Evolutionary conservation across 2,797 vertebrate species (phyloP).

Genomic region (Macroramphosus scolopax): DNA sequence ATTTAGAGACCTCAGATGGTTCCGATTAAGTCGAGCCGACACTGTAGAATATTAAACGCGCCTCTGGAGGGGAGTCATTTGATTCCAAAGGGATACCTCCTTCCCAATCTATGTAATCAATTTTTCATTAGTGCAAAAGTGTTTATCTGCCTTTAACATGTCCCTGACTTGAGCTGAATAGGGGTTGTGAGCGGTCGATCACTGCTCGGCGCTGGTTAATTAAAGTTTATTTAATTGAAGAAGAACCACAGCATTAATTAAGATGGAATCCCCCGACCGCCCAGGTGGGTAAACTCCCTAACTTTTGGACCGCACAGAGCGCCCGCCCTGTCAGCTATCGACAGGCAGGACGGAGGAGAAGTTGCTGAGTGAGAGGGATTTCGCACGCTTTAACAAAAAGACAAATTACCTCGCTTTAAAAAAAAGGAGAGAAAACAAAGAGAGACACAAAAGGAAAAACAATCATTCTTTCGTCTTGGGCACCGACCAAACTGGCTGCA

Average conservation of each 20-base stretch:
- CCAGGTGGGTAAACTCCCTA: conserved; percentile 69
- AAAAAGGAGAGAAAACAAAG: conserved; percentile 32
- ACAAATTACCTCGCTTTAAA: conserved; percentile 38
- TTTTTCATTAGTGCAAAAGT: conserved; percentile 98
- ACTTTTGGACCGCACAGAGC: conserved; percentile 56
- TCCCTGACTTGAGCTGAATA: conserved; percentile 86
- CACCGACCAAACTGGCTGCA: conserved; percentile 21
- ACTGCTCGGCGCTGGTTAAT: conserved; percentile 94
- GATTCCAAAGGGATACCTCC: conserved; percentile 70
- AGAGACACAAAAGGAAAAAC: conserved; percentile 38
- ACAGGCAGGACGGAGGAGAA: conserved; percentile 38
- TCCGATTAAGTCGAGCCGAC: conserved; percentile 86
- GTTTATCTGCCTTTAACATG: conserved; percentile 98
- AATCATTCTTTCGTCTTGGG: conserved; percentile 31
- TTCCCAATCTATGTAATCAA: conserved; percentile 94
- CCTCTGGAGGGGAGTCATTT: conserved; percentile 72
- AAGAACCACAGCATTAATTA: conserved; percentile 92
- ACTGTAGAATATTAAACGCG: conserved; percentile 80
- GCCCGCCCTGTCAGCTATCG: conserved; percentile 39
- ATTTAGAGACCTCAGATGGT: conserved; percentile 83
- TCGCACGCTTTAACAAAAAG: conserved; percentile 29
- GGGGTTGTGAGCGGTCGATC: conserved; percentile 88
- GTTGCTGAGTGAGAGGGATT: conserved; percentile 38
- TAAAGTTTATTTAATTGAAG: conserved; percentile 99
- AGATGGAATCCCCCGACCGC: conserved; percentile 77